Conservation (phyloP, 2,797 vertebrate genomes). For the Enteromius thamalakanensis region DNA sequence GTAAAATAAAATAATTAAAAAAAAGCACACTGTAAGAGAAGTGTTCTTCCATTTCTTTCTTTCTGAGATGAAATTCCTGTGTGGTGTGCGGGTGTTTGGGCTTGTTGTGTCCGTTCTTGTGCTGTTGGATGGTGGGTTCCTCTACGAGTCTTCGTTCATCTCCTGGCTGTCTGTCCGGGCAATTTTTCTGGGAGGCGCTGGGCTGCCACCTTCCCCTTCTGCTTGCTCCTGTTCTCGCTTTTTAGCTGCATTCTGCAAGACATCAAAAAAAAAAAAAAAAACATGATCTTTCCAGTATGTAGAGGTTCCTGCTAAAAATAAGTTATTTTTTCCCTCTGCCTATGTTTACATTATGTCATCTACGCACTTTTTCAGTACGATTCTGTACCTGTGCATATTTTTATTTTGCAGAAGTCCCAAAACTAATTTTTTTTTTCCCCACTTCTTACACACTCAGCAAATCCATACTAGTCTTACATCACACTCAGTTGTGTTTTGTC, state of each 20-base stretch:
- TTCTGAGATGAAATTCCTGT: constrained; percentile 66
- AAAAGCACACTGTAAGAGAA: constrained; percentile 55
- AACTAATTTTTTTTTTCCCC: not conserved
- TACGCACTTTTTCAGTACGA: not conserved
- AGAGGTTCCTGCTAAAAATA: not conserved
- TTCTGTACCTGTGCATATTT: not conserved
- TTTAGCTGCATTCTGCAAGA: constrained; percentile 82
- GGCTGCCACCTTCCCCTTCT: constrained; percentile 79
- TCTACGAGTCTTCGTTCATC: constrained; percentile 85
- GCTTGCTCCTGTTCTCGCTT: constrained; percentile 85
- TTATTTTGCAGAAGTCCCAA: not conserved
- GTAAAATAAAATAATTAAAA: constrained; percentile 60
- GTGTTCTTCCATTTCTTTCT: constrained; percentile 35
- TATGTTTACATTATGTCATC: not conserved
- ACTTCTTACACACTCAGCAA: not conserved
- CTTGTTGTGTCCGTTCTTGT: constrained; percentile 54
- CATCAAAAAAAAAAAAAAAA: constrained; percentile 5
- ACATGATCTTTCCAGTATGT: not conserved
- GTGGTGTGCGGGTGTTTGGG: constrained; percentile 63
- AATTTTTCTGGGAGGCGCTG: constrained; percentile 83
- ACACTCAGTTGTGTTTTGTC: not conserved
- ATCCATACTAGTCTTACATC: not conserved
- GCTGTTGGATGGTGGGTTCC: constrained; percentile 54
- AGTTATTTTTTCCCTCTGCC: not conserved
- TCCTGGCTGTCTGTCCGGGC: constrained; percentile 86